phyloP scores from a whole-genome alignment of 2,113 vertebrate species.

The Thalassoma bifasciatum region DNA sequence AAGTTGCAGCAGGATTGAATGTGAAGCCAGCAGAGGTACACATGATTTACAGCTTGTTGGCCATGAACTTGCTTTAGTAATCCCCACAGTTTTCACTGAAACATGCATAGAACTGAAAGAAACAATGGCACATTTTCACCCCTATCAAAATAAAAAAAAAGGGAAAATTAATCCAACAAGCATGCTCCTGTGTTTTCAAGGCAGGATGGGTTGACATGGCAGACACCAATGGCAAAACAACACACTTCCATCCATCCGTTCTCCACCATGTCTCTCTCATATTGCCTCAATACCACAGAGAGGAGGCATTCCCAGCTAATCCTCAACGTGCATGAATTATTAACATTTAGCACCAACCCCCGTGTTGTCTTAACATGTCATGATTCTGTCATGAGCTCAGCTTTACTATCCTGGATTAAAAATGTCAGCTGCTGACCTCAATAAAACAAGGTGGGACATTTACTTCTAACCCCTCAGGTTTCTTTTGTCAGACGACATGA shows the following conservation, averaged over 20 bases:
- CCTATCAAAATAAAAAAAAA: conserved; percentile 26
- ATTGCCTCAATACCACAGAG: conserved; percentile 14
- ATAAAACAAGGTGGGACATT: conserved; percentile 61
- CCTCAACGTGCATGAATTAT: conserved; percentile 70
- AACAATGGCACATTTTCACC: conserved; percentile 14
- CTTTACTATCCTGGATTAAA: conserved; percentile 63
- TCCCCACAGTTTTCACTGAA: conserved; percentile 24
- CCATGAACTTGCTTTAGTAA: conserved; percentile 18
- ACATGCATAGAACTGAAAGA: conserved; percentile 19
- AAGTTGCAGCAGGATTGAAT: conserved; percentile 38
- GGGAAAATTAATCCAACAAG: conserved; percentile 15
- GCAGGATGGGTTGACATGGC: conserved; percentile 17
- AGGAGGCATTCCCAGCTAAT: conserved; percentile 54
- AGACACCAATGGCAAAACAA: conserved; percentile 13
- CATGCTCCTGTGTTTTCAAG: conserved; percentile 1
- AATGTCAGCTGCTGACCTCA: conserved; percentile 77
- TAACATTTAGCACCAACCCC: conserved; percentile 45
- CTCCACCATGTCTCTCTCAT: conserved; percentile 6
- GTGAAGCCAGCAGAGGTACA: conserved; percentile 32
- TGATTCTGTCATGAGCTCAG: conserved; percentile 62
- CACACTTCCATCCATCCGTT: not conserved
- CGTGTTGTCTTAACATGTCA: conserved; percentile 59
- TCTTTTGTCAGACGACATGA: conserved; percentile 27
- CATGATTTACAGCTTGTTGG: conserved; percentile 23
- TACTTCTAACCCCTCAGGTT: conserved; percentile 44